Evolutionary conservation across 37 sponge, comb jelly and placozoan genomes (phyloP).

Genomic region (Hormiphora californensis): DNA sequence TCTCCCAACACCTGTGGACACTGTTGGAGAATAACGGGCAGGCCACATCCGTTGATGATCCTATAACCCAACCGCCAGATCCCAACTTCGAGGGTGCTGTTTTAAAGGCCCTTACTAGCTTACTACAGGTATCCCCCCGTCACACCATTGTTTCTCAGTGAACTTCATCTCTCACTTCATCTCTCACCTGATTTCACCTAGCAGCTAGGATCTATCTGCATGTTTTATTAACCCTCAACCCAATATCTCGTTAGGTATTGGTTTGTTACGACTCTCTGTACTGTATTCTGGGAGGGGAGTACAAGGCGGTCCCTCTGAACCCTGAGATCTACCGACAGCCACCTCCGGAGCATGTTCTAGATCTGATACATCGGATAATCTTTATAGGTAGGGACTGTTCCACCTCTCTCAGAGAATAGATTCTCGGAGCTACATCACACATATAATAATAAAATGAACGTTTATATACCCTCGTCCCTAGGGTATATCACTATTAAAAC

Average conservation of each 20-base stretch:
- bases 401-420: too few relatives aligned
- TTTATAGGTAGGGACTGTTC: slow-evolving; percentile 41
- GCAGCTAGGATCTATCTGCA: not conserved
- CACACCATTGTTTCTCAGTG: too few relatives aligned
- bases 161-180: not conserved
- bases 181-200: not conserved
- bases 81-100: slow-evolving; percentile 32
- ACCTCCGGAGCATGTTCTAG: not conserved
- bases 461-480: too few relatives aligned
- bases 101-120: slow-evolving; percentile 14
- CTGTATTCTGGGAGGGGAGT: not conserved
- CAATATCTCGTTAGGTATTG: too few relatives aligned
- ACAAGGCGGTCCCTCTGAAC: not conserved
- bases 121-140: not conserved
- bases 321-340: not conserved
- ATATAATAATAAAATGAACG: too few relatives aligned
- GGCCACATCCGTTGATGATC: not conserved
- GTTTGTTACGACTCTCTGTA: slow-evolving; percentile 12
- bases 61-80: slow-evolving; percentile 36
- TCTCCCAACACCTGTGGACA: slow-evolving; percentile 15
- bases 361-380: slow-evolving; percentile 15
- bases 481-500: too few relatives aligned
- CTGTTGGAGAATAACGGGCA: slow-evolving; percentile 12
- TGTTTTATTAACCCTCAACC: not conserved
- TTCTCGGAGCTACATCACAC: too few relatives aligned